Base-by-base conservation (phyloP, 2,888 invertebrate species). In the Coecobrya sp. region DNA sequence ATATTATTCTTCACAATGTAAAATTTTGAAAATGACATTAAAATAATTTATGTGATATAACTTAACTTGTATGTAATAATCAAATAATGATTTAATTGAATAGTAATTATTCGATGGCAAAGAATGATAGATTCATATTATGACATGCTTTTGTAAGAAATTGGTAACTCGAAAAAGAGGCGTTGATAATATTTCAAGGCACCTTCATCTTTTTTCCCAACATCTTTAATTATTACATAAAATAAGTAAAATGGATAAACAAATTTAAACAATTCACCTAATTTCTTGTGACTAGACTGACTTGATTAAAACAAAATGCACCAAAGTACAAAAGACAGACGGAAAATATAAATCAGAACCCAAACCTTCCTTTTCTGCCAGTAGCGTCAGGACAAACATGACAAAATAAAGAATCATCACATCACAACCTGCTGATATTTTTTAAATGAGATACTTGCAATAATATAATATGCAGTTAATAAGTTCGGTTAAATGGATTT, bases 21-120 rank as follows among this genome's bases (percentile, higher is more conserved):
- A 73, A 73, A 73, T 19, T 49, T 73, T 73, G 13, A 73, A 70
- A 73, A 73, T 1, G 42, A 73, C 73, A 73, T 73, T 73, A 73
- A 73, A 68, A 65, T 73, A 13, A 73, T 73, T 73, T 73, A 73
- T 73, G 36, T 73, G 25, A 62, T 49, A 13, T n/a, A 49, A 3
- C 30, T 27, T 62, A 68, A 30, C n/a, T n/a, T n/a, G n/a, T n/a
- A n/a, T n/a, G n/a, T n/a, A n/a, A n/a, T n/a, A n/a, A n/a, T n/a
- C n/a, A n/a, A n/a, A n/a, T n/a, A n/a, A n/a, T n/a, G n/a, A n/a
- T n/a, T n/a, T n/a, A n/a, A n/a, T n/a, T n/a, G n/a, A n/a, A n/a
- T n/a, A n/a, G n/a, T n/a, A n/a, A n/a, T n/a, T n/a, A n/a, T n/a
- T n/a, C n/a, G n/a, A n/a, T n/a, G n/a, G n/a, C n/a, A n/a, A n/a